Evolutionary conservation across 1,140 invertebrate genomes (phyloP).

Genomic region (Leguminivora glycinivorella): DNA sequence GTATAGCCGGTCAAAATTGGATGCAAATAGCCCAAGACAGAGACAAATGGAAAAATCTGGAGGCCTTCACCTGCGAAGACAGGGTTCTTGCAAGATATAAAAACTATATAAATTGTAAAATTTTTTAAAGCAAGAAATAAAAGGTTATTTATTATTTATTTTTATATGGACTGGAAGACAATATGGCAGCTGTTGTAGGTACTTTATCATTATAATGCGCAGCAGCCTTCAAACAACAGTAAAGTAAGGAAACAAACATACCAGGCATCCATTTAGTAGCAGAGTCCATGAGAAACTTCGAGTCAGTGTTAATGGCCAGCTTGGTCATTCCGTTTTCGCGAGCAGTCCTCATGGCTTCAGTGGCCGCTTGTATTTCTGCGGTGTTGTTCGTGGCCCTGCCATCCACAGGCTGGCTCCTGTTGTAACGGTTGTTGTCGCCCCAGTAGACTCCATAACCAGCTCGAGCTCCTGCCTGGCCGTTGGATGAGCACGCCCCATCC

Average conservation of each 20-base stretch:
- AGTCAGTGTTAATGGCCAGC: slow-evolving; percentile 93
- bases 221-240: neutral
- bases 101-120: too few species aligned
- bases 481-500: slow-evolving; percentile 92
- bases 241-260: slow-evolving; percentile 37
- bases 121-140: too few species aligned
- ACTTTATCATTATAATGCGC: too few species aligned
- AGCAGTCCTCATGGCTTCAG: slow-evolving; percentile 88
- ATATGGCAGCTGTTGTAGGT: too few species aligned
- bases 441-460: slow-evolving; percentile 98
- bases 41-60: too few species aligned
- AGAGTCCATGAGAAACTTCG: slow-evolving; percentile 94
- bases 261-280: slow-evolving; percentile 91
- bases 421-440: slow-evolving; percentile 88
- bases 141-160: too few species aligned
- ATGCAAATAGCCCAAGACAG: too few species aligned
- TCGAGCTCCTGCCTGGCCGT: slow-evolving; percentile 85
- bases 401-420: slow-evolving; percentile 88
- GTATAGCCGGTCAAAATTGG: too few species aligned
- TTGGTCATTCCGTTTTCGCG: slow-evolving; percentile 84
- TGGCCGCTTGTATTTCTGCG: slow-evolving; percentile 96
- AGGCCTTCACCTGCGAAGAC: too few species aligned
- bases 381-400: slow-evolving; percentile 96
- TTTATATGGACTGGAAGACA: too few species aligned
- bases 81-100: too few species aligned